Base-by-base conservation (phyloP, 2,797 vertebrate species). In the Pteropus rufus region DNA sequence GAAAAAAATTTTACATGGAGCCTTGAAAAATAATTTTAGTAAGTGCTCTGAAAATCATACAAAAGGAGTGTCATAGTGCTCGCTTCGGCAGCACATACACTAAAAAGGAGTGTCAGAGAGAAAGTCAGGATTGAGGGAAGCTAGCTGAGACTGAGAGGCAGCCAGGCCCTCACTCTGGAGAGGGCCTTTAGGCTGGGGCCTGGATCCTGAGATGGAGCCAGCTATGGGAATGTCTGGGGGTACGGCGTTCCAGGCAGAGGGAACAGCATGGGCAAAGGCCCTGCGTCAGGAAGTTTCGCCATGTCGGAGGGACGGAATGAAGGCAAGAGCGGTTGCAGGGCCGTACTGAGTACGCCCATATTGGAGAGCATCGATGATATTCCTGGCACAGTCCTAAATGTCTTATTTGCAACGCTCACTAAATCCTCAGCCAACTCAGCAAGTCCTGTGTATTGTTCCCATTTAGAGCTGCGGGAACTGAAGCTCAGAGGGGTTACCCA, bases 311-410 rank as follows among this genome's bases (percentile, higher is more conserved):
- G 18, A 16, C 26, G 26, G 31, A 23, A 36, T 0, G 3, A 49
- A 79, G 52, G 18, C 54, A 31, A 9, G 56, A 75, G 41, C 2
- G 6, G 52, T 5, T 44, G 16, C 60, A 19, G 70, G 41, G 3
- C 5, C 34, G 2, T 3, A 2, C 0, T 41, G 56, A 49, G 46
- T 7, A 4, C 10, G 7, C 19, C 14, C 62, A 16, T 7, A 3
- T 60, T 39, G 5, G 29, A 44, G 49, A 31, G 14, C 1, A 5
- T 54, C 73, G n/a, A 1, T 0, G 0, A 0, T 3, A 6, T 11
- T 1, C 44, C n/a, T 10, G 5, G 8, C 14, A 21, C 29, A 3
- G 39, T 24, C 56, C 62, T 60, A 14, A 41, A 7, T 8, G 6
- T 19, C 60, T 80, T 26, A 0, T 16, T n/a, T 24, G 21, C 26